Evolutionary conservation across 2,888 invertebrate species (phyloP), one percentile per base, ranked within the genome.

Genomic region (Belgica antarctica): DNA sequence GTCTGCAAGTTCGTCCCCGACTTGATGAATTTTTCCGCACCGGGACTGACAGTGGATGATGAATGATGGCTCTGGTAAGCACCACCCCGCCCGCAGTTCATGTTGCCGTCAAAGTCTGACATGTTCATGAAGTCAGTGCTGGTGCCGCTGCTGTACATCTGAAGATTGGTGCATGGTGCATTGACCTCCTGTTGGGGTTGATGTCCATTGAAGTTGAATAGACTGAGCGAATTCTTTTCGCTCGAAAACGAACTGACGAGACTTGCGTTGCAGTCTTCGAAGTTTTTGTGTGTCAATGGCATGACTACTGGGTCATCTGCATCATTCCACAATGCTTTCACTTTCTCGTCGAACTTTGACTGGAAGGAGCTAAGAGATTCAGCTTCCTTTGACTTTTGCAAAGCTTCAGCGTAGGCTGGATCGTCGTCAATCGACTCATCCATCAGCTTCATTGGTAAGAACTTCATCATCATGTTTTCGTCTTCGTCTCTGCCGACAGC

Each of bases 321-420:
- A 77, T 80, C 74, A 73, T 81, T 83, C 88, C 88, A 88, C 71
- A 88, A 79, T 41, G 87, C 87, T 77, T 87, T 87, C 72, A 88
- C 82, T 76, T 84, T 86, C 73, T 84, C 83, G 76, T 87, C 85
- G 77, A 88, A 88, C 78, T 88, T 88, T 5, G 88, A 86, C 75
- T 85, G 83, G 74, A 87, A 82, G 74, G 83, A 82, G 2, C 85
- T 86, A 74, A 85, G 83, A 10, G 59, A 59, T 10, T 27, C 22
- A 12, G 57, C 25, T 59, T 69, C 69, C 34, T 59, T 59, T 4
- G 1, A 15, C 7, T 59, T 36, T 4, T 10, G 8, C 34, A 10
- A 15, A 75, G 75, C 76, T 76, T 75, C 72, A 73, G 75, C 72
- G 77, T 75, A 73, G 77, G 77, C 8, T 75, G 76, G 63, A 76